These are phyloP conservation scores for Morone saxatilis DNA, from an alignment of 2,113 vertebrate genomes.

Conservation along the genomic window DNA sequence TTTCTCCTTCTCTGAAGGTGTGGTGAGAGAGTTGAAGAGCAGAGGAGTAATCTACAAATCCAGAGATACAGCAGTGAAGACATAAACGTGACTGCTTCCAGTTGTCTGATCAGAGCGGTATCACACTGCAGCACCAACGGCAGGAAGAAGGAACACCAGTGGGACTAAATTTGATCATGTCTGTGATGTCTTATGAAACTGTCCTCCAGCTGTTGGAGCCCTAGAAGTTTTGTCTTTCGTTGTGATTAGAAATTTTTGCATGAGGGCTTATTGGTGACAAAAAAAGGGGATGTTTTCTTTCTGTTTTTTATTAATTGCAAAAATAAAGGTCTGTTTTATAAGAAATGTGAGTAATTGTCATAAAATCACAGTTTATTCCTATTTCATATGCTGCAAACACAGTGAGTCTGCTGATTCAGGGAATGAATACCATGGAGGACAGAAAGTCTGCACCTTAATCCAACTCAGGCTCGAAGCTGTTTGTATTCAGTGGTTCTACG, in stretches of 20 bases:
- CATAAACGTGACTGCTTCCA: conserved; percentile 78
- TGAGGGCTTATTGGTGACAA: background rate
- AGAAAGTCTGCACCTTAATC: background rate
- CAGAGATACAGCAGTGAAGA: conserved; percentile 97
- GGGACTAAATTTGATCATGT: background rate
- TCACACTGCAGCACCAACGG: background rate
- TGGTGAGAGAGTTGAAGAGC: conserved; percentile 97
- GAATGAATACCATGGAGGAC: background rate
- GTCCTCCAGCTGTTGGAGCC: background rate
- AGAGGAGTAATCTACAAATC: conserved; percentile 98
- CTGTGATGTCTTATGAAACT: conserved; percentile 2
- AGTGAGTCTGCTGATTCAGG: background rate
- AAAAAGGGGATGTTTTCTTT: background rate
- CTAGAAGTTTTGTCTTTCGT: conserved; percentile 10
- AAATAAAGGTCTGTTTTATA: conserved; percentile 61
- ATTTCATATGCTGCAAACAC: background rate
- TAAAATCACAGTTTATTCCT: background rate
- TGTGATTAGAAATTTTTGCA: background rate
- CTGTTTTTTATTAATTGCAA: conserved; percentile 22
- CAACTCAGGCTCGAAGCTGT: too few species aligned
- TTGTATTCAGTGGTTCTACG: background rate
- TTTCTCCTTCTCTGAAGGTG: conserved; percentile 83
- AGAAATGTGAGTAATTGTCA: background rate
- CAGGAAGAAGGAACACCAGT: background rate
- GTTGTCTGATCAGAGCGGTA: background rate